These are phyloP conservation scores for Cairina moschata DNA, from an alignment of 2,113 vertebrate species.

Conservation along the genomic window DNA sequence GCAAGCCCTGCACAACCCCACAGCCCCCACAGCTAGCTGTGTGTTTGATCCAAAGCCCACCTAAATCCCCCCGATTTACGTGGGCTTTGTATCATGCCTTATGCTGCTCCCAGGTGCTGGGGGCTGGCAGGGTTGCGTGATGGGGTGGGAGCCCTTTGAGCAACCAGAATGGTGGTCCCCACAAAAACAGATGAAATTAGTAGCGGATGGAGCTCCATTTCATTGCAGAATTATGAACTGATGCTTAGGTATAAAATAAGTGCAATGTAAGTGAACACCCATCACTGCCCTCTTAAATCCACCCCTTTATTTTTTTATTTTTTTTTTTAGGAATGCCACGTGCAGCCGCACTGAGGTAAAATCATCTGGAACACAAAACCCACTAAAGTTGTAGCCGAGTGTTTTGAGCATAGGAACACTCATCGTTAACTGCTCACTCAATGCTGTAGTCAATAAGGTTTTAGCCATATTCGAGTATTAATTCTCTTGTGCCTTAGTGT, in stretches of 20 bases:
- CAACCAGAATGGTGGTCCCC: neutral
- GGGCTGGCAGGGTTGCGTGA: neutral
- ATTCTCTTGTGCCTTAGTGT: slow-evolving; percentile 71
- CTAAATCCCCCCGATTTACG: neutral
- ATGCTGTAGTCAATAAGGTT: slow-evolving; percentile 26
- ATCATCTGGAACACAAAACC: neutral
- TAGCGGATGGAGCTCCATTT: neutral
- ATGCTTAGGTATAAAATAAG: neutral
- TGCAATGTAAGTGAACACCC: neutral
- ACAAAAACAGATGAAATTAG: neutral
- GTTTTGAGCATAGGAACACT: neutral
- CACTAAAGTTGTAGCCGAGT: neutral
- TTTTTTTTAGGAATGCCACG: neutral
- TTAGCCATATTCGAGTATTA: slow-evolving; percentile 58
- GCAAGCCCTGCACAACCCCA: neutral
- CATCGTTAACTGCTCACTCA: neutral
- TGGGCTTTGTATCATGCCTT: neutral
- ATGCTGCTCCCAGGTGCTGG: fast-evolving
- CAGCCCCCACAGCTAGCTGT: fast-evolving
- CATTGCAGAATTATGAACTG: neutral
- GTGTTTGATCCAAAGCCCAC: neutral
- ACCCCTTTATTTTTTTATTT: neutral
- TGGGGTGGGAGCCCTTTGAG: no score
- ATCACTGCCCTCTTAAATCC: neutral
- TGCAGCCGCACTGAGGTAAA: neutral